Percentiles rank a stretch among this genome's conserved stretches.
Conservation (phyloP, 2,888 invertebrate species). For the Drosophila borealis region DNA sequence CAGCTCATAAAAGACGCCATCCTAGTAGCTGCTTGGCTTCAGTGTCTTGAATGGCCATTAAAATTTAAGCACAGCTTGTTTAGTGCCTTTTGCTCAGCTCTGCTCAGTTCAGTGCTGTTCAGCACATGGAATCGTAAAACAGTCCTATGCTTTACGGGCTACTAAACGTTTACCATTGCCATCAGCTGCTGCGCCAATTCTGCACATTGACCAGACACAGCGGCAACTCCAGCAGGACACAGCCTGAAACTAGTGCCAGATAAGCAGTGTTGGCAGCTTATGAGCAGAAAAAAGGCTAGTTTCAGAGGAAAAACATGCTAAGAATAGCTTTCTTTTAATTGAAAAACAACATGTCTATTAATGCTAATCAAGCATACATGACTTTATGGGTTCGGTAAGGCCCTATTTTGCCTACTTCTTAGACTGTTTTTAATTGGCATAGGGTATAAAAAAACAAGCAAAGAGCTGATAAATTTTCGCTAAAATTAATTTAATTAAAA, state of each 20-base stretch:
- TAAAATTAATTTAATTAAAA: no score
- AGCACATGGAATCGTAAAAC: slow-evolving; percentile 49
- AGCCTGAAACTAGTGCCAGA: slow-evolving; percentile 3
- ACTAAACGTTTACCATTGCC: slow-evolving; percentile 58
- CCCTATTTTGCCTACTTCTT: no score
- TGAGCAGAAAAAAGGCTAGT: background rate
- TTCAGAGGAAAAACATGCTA: background rate
- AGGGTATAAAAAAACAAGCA: no score
- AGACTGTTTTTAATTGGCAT: no score
- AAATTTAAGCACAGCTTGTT: slow-evolving; percentile 73
- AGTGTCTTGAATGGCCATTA: slow-evolving; percentile 70
- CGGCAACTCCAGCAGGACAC: background rate
- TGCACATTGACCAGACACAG: slow-evolving; percentile 42
- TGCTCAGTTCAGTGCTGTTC: slow-evolving; percentile 4
- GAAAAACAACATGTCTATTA: no score
- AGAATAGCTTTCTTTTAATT: background rate
- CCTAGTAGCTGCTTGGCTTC: slow-evolving; percentile 39
- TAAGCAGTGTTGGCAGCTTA: background rate
- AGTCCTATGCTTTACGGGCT: slow-evolving; percentile 52
- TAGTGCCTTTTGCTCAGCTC: slow-evolving; percentile 23
- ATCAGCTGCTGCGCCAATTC: slow-evolving; percentile 49
- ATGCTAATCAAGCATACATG: no score
- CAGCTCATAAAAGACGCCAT: slow-evolving; percentile 75
- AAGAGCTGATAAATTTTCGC: no score
- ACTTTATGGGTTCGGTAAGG: no score